Base-by-base conservation (phyloP, 1,140 invertebrate genomes). In the Drosophila mauritiana region DNA sequence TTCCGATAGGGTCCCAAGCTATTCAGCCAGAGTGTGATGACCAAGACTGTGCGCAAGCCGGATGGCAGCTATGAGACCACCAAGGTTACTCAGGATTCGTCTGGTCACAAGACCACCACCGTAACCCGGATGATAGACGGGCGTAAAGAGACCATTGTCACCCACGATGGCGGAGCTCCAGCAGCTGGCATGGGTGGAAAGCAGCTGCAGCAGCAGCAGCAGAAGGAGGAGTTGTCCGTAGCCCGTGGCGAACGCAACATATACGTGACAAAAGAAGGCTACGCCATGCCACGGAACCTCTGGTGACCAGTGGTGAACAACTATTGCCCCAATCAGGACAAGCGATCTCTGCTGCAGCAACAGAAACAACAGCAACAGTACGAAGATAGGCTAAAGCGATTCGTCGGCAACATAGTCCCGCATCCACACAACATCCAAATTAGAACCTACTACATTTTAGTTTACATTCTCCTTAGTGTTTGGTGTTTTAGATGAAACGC, bases 401-500 rank as follows among this genome's bases (percentile, higher is more conserved):
- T 79, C 81, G 81, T 91, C 80, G 84, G 88, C 89, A 82, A 88
- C 68, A 88, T 86, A 78, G 77, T 84, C 77, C 77, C 73, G 69
- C 67, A 75, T 73, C 77, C 73, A 65, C 80, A 73, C 58, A 72
- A 76, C 75, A 90, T 83, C 77, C 83, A 90, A 88, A 89, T 91
- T 89, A 88, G 78, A 89, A 91, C 68, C 68, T 81, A 91, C 82
- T 91, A 81, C 59, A 86, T 91, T 84, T 92, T 91, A 89, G 81
- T 92, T 91, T 74, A 83, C 80, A 91, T 91, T 86, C 79, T 91
- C 59, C 69, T 86, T 73, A 89, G 79, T 86, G 79, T 92, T 91
- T 91, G 91, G 90, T 92, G 91, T 91, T 92, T 92, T 91, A 92
- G 91, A 92, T 92, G 91, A 92, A 89, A 91, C 81, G 86, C 91